Percentiles rank a stretch among this genome's conserved stretches.
These are phyloP conservation scores for Picus viridis DNA, from an alignment of 2,797 vertebrate genomes.

Conservation along the genomic window DNA sequence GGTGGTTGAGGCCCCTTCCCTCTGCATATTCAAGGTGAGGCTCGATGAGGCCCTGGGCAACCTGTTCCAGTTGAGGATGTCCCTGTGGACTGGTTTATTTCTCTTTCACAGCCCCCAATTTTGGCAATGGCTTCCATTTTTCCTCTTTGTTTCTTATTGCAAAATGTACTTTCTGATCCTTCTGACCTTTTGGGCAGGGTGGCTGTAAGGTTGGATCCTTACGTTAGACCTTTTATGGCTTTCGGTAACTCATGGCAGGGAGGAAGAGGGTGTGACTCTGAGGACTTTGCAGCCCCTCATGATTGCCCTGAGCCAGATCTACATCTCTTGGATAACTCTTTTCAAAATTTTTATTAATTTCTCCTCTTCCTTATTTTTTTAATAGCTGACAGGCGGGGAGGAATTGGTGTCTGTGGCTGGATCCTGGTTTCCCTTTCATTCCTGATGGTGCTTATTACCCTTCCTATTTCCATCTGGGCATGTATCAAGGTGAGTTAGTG, in stretches of 20 bases:
- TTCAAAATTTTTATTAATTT: background rate
- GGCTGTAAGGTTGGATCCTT: background rate
- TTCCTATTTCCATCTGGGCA: slow-evolving; percentile 87
- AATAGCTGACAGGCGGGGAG: slow-evolving; percentile 74
- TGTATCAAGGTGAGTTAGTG: slow-evolving; percentile 85
- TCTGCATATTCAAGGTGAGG: no score
- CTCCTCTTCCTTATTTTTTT: background rate
- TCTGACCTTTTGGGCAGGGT: background rate
- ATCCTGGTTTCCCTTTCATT: slow-evolving; percentile 82
- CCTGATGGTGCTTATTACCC: slow-evolving; percentile 79
- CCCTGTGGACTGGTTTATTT: background rate
- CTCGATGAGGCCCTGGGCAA: no score
- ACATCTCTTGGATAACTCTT: background rate
- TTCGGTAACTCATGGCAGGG: background rate
- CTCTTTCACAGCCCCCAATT: background rate
- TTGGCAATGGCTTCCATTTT: background rate
- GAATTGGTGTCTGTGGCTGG: slow-evolving; percentile 85
- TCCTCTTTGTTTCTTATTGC: background rate
- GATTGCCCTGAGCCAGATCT: background rate
- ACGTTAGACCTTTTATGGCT: background rate
- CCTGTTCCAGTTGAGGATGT: no score
- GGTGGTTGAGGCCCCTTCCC: no score
- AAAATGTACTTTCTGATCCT: background rate
- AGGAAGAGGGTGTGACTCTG: background rate
- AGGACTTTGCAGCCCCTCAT: background rate